A percentile compares a stretch with the other conserved stretches of the same genome.
Conservation (phyloP, 2,797 vertebrate genomes). For the Falco columbarius region DNA sequence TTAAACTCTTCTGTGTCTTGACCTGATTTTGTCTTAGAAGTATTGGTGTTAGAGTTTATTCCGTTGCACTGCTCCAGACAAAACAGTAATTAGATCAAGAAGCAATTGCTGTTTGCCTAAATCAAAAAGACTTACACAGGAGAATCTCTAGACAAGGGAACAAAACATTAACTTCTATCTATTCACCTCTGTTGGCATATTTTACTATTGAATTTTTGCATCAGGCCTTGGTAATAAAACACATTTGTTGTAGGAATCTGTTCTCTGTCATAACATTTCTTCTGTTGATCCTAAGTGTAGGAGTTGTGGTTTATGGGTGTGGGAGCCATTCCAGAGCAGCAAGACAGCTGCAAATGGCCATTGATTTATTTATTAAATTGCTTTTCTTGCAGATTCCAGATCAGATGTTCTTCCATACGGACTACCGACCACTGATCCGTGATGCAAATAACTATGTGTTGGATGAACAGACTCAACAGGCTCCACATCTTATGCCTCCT, state of each 20-base stretch:
- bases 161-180: background rate
- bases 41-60: background rate
- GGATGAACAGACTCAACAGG: constrained; percentile 98
- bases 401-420: constrained; percentile 99
- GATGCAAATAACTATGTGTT: constrained; percentile 97
- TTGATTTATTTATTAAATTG: constrained; percentile 12
- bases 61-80: background rate
- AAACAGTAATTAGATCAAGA: background rate
- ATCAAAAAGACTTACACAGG: background rate
- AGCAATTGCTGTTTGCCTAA: background rate
- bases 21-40: background rate
- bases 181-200: background rate
- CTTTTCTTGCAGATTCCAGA: constrained; percentile 89
- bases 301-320: background rate
- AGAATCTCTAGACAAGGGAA: background rate
- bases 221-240: background rate
- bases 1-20: background rate
- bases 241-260: background rate
- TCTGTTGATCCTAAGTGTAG: background rate
- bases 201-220: background rate
- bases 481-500: constrained; percentile 98
- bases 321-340: constrained; percentile 16
- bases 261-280: constrained; percentile 2
- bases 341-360: constrained; percentile 19
- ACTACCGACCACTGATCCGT: constrained; percentile 96